These are phyloP conservation scores for Bucorvus abyssinicus DNA, from an alignment of 2,797 vertebrate species.

Conservation along the genomic window DNA sequence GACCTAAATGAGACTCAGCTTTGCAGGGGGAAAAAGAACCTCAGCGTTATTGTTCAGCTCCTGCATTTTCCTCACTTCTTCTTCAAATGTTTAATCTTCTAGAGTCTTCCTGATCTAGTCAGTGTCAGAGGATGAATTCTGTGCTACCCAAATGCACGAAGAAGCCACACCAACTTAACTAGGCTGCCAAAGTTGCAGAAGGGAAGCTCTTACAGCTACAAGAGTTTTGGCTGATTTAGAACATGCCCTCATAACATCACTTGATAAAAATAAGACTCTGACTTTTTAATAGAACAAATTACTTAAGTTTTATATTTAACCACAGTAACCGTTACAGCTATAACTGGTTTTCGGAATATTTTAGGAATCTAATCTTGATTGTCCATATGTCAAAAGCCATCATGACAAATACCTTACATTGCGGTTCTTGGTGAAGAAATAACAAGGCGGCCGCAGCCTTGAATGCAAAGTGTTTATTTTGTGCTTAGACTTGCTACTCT, in stretches of 20 bases:
- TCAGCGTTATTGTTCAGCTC: neutral
- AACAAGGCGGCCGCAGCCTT: neutral
- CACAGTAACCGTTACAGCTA: slow-evolving; percentile 63
- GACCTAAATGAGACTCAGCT: neutral
- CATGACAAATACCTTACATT: slow-evolving; percentile 48
- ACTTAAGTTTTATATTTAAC: slow-evolving; percentile 80
- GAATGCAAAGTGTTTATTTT: neutral
- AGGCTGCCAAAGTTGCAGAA: slow-evolving; percentile 27
- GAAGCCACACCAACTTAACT: slow-evolving; percentile 36
- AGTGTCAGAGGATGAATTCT: slow-evolving; percentile 34
- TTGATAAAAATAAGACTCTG: slow-evolving; percentile 74
- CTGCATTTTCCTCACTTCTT: neutral
- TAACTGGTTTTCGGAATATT: slow-evolving; percentile 77
- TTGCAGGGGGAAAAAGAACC: neutral
- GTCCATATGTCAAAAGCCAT: slow-evolving; percentile 71
- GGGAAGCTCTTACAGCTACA: neutral
- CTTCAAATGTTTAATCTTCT: neutral
- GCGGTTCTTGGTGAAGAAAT: neutral
- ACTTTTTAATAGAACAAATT: slow-evolving; percentile 79
- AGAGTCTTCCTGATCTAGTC: neutral
- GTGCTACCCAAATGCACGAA: slow-evolving; percentile 34
- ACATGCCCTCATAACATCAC: slow-evolving; percentile 70
- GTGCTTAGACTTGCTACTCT: neutral
- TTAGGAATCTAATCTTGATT: slow-evolving; percentile 70
- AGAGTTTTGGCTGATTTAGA: slow-evolving; percentile 65